Evolutionary conservation across 2,888 invertebrate species (phyloP), one percentile per base, ranked within the genome.

Genomic region (Caenorhabditis afra): DNA sequence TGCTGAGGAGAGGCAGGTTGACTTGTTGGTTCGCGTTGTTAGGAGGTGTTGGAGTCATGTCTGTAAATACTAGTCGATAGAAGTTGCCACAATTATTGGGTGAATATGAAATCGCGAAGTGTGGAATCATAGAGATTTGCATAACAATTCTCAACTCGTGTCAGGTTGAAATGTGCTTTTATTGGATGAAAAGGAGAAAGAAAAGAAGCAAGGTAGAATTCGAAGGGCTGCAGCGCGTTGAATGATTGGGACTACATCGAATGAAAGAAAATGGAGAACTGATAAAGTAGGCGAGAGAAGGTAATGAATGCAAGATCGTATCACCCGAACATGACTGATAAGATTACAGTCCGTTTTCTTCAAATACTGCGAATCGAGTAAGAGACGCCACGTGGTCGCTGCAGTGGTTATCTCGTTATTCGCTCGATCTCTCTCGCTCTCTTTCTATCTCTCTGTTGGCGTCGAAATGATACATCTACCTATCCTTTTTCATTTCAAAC

Each of bases 271-370:
- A 45, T 53, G n/a, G 7, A 70, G 50, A 64, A 73, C 50, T 73
- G 73, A 73, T 73, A 73, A 73, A 64, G 52, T 73, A 58, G 58
- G 45, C 22, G 49, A 62, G 41, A 29, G 22, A 45, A 61, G 53
- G 55, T 55, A 64, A 50, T 71, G 71, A 71, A 71, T 71, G 62
- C 57, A 49, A 61, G 71, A 64, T 62, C 35, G 73, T 73, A 73
- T 73, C 73, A 58, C 64, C 29, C 73, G 73, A 73, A 73, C 73
- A 73, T 58, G 64, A 73, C 73, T 73, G 73, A 73, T 73, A 73
- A 73, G 73, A 73, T 73, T 73, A 58, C 41, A 64, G 57, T 50
- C 58, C 41, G 58, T 64, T 64, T n/a, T n/a, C n/a, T n/a, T 50
- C 64, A 23, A 62, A 61, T 62, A 47, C 50, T 49, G 49, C 49